Percentiles rank a stretch among this genome's conserved stretches.
phyloP scores from a whole-genome alignment of 2,888 invertebrate species.

The Drosophila melanocephala region DNA sequence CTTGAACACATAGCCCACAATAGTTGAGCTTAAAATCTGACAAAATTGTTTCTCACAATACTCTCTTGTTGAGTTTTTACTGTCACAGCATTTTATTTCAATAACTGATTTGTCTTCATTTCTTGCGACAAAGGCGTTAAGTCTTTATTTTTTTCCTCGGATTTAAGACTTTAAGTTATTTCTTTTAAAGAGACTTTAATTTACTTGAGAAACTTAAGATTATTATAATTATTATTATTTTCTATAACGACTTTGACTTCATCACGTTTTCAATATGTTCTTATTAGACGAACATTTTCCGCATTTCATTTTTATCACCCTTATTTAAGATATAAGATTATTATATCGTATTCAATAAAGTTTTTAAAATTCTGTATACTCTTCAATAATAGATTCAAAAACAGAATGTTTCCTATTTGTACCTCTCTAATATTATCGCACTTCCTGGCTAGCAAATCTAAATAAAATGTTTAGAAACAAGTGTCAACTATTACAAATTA shows the following conservation, averaged over 20 bases:
- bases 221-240: neutral
- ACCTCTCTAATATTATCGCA: neutral
- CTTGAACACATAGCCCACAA: conserved; percentile 10
- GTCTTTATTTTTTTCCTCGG: neutral
- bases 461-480: neutral
- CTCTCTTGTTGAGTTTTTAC: neutral
- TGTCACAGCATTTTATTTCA: neutral
- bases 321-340: neutral
- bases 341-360: neutral
- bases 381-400: neutral
- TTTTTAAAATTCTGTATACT: neutral
- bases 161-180: neutral
- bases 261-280: neutral
- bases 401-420: neutral
- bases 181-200: neutral
- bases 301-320: neutral
- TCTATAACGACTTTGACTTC: neutral
- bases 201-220: neutral
- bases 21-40: conserved; percentile 11
- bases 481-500: neutral
- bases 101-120: neutral
- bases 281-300: neutral
- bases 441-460: neutral
- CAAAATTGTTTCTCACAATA: conserved; percentile 39
- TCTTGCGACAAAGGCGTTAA: neutral